Conservation (phyloP, 1,140 invertebrate genomes). For the Leptonema lineaticorne region DNA sequence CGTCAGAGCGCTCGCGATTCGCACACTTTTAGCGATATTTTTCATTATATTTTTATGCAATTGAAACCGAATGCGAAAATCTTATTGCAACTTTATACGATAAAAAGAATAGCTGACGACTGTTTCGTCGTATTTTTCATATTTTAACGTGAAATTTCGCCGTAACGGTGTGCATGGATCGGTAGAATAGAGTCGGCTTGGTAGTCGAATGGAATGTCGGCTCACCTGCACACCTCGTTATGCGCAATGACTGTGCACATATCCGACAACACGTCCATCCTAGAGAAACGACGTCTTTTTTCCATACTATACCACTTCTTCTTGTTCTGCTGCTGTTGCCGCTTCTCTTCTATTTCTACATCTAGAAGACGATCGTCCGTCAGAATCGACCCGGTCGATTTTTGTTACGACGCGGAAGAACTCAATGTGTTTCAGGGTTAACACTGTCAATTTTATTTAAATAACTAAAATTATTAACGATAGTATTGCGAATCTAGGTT, state of each 20-base stretch:
- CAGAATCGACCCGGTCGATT: too few species aligned
- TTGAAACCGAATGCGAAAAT: background rate
- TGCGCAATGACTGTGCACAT: slow-evolving; percentile 39
- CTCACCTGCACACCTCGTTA: slow-evolving; percentile 41
- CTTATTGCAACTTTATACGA: too few species aligned
- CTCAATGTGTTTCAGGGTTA: too few species aligned
- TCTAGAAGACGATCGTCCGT: too few species aligned
- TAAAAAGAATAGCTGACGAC: background rate
- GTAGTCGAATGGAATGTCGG: slow-evolving; percentile 24
- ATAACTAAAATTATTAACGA: too few species aligned
- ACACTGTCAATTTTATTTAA: too few species aligned
- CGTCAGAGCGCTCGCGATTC: too few species aligned
- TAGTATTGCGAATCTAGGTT: too few species aligned
- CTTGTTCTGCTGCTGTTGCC: too few species aligned
- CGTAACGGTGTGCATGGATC: slow-evolving; percentile 35
- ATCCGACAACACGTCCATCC: slow-evolving; percentile 23
- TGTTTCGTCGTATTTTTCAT: background rate
- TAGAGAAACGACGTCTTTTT: slow-evolving; percentile 9
- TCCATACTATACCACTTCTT: background rate
- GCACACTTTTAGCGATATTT: too few species aligned
- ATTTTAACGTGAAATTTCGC: slow-evolving; percentile 23
- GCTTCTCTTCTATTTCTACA: too few species aligned
- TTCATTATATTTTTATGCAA: background rate
- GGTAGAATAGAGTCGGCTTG: background rate
- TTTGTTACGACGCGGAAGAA: too few species aligned